A percentile compares a stretch with the other conserved stretches of the same genome.
These are phyloP conservation scores for Gallinago undulata DNA, from an alignment of 2,113 vertebrate species.

Conservation along the genomic window DNA sequence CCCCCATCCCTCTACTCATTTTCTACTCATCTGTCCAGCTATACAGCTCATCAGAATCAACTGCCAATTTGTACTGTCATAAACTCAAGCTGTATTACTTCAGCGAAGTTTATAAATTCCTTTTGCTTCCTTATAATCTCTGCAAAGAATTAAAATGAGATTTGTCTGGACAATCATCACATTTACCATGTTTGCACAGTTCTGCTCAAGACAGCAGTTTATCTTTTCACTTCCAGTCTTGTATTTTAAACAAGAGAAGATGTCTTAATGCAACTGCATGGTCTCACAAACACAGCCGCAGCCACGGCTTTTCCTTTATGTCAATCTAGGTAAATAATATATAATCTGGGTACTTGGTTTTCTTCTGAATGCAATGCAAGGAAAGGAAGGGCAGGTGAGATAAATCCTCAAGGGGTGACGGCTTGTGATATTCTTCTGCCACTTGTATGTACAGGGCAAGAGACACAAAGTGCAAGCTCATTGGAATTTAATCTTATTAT, in stretches of 20 bases:
- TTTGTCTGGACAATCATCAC: neutral
- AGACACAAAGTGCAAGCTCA: neutral
- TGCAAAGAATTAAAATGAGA: neutral
- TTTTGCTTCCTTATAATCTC: neutral
- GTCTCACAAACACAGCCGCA: neutral
- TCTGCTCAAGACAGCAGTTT: neutral
- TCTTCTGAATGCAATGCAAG: neutral
- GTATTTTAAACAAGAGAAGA: neutral
- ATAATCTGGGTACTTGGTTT: neutral
- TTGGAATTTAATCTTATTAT: neutral
- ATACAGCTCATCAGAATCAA: neutral
- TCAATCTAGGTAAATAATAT: neutral
- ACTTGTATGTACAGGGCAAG: neutral
- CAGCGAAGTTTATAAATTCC: neutral
- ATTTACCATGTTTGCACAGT: neutral
- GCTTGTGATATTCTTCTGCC: neutral
- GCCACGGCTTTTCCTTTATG: neutral
- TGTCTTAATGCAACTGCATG: neutral
- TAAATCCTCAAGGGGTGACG: neutral
- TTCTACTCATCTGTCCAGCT: neutral
- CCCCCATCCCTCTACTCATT: neutral
- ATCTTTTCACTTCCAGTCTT: neutral
- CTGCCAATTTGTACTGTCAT: neutral
- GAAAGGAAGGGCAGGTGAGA: fast-evolving
- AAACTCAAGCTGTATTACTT: neutral